A percentile compares a stretch with the other conserved stretches of the same genome.
Evolutionary conservation across 1,140 invertebrate species (phyloP).

Genomic region (Bombus polaris): DNA sequence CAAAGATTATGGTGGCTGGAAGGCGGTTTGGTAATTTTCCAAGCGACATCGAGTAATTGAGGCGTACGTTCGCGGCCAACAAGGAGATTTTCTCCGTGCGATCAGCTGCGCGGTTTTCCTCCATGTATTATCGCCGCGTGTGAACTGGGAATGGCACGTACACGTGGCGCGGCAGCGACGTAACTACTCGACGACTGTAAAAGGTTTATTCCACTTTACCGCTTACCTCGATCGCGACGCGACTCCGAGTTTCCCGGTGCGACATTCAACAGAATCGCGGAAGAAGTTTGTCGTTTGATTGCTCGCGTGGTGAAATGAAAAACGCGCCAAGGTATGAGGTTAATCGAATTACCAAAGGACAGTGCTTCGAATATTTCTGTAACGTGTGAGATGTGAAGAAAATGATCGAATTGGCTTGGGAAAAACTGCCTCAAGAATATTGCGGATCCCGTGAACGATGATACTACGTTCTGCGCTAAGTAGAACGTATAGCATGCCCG

Average conservation of each 20-base stretch:
- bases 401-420: neutral
- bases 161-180: conserved; percentile 1
- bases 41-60: conserved; percentile 6
- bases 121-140: conserved; percentile 41
- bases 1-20: neutral
- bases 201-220: conserved; percentile 35
- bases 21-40: conserved; percentile 12
- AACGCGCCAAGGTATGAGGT: neutral
- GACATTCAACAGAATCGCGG: neutral
- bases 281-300: neutral
- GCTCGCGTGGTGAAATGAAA: neutral
- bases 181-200: conserved; percentile 37
- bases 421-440: neutral
- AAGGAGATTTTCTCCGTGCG: conserved; percentile 2
- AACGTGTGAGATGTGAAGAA: neutral
- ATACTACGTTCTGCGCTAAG: too few species aligned
- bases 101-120: conserved; percentile 18
- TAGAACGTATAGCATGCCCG: too few species aligned
- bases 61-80: neutral
- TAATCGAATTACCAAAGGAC: neutral
- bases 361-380: neutral
- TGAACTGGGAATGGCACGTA: conserved; percentile 45
- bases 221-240: neutral
- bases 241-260: neutral
- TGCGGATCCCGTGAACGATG: too few species aligned